These are phyloP conservation scores for Chloroceryle inda DNA, from an alignment of 2,797 vertebrate genomes.

Conservation along the genomic window DNA sequence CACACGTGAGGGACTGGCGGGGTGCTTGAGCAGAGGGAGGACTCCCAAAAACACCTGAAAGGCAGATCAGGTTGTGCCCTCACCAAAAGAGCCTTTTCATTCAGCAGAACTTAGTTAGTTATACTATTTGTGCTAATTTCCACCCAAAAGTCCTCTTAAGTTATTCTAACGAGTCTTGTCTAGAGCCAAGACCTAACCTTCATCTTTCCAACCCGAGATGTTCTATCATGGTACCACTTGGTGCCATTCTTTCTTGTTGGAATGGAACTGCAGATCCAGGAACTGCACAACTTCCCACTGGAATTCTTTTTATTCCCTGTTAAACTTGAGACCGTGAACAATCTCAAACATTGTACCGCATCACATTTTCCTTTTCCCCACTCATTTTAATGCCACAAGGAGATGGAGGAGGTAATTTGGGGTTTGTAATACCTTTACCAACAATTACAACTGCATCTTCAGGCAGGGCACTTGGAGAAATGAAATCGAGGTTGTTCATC, in stretches of 20 bases:
- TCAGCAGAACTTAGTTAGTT: neutral
- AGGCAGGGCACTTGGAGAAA: conserved; percentile 76
- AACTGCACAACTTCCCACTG: fast-evolving
- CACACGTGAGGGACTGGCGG: conserved; percentile 61
- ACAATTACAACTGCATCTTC: conserved; percentile 85
- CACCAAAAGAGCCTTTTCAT: neutral
- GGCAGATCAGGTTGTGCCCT: neutral
- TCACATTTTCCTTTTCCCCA: neutral
- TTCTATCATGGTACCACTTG: neutral
- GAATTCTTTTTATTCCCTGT: neutral
- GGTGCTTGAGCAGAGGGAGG: conserved; percentile 47
- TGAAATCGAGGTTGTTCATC: conserved; percentile 33
- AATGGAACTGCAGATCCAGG: neutral
- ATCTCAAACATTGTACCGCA: neutral
- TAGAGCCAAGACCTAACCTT: neutral
- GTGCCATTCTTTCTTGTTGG: neutral
- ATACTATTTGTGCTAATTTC: neutral
- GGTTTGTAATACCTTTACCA: conserved; percentile 85
- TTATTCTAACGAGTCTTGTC: fast-evolving
- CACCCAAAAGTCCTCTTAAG: neutral
- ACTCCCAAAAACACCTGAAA: conserved; percentile 88
- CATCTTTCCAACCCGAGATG: neutral
- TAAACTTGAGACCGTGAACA: neutral
- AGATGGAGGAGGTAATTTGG: neutral
- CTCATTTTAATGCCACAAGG: no score